phyloP scores from a whole-genome alignment of 2,797 vertebrate genomes.

The Siniperca undulata region DNA sequence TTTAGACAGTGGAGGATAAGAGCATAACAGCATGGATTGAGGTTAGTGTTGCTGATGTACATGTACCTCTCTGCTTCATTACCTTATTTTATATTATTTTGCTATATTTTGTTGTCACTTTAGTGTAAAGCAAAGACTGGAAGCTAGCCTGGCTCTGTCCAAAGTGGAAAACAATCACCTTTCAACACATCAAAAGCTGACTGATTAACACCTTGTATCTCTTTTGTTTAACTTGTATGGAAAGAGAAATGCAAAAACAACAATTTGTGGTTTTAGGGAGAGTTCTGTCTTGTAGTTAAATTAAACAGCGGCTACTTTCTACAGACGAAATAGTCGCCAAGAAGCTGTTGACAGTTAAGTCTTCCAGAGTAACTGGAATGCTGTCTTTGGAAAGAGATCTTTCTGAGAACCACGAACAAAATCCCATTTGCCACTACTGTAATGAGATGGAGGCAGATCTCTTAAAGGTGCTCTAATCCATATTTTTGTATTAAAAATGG shows the following conservation, averaged over 20 bases:
- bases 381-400: background rate
- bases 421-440: background rate
- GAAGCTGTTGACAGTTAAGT: conserved; percentile 27
- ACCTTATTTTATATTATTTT: no score
- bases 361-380: background rate
- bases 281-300: conserved; percentile 17
- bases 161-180: conserved; percentile 8
- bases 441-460: background rate
- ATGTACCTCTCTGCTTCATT: conserved; percentile 5
- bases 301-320: conserved; percentile 37
- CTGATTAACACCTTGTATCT: conserved; percentile 28
- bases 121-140: no score
- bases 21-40: conserved; percentile 28
- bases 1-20: conserved; percentile 31
- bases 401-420: background rate
- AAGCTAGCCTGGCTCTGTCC: background rate
- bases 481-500: background rate
- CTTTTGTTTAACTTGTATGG: conserved; percentile 29
- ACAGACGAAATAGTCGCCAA: conserved; percentile 10
- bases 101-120: no score
- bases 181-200: conserved; percentile 3
- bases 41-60: conserved; percentile 26
- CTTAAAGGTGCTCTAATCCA: background rate
- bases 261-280: conserved; percentile 52
- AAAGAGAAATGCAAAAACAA: conserved; percentile 38